Evolutionary conservation across 2,888 invertebrate genomes (phyloP), one percentile per base, ranked within the genome.

Genomic region (Bombyx huttoni): DNA sequence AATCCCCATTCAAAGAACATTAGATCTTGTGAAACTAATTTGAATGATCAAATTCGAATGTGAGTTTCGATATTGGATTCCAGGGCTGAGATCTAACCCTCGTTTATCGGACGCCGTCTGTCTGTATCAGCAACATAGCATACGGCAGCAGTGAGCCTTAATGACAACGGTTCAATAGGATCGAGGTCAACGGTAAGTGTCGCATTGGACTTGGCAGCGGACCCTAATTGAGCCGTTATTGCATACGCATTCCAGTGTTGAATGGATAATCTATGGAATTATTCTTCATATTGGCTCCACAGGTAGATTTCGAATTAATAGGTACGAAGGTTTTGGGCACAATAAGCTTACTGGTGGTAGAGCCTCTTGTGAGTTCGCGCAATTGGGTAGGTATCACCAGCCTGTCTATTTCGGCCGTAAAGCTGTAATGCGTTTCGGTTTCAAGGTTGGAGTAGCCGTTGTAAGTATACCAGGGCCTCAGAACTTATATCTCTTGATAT

Each of bases 151-250:
- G 71, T 73, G 67, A 71, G 70, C 73, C 75, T 79, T 82, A 84
- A 85, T 82, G 81, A 81, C 80, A 75, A 76, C 70, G 71, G 72
- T 70, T 79, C 76, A 77, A 79, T 78, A 73, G 76, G 75, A 81
- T 78, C 74, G 82, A 77, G 83, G 83, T 81, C 84, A 75, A 61
- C 79, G 64, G 70, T 73, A 75, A 81, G 73, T 81, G 76, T 78
- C 76, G 69, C 68, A 73, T 73, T 76, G 79, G 73, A 79, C 75
- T 82, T 80, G 79, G 75, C 78, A 75, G 66, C 70, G 62, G 64
- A 61, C 66, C 69, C 73, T 78, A 81, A 81, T 82, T 80, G 79
- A 79, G 68, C 73, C 63, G 70, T 77, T 75, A 77, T 73, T 67
- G 67, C 68, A 64, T 47, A 33, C 12, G 12, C 9, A 40, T 24